Percentiles rank a stretch among this genome's conserved stretches.
Evolutionary conservation across 2,113 vertebrate species (phyloP).

Genomic region (Danionella cerebrum): DNA sequence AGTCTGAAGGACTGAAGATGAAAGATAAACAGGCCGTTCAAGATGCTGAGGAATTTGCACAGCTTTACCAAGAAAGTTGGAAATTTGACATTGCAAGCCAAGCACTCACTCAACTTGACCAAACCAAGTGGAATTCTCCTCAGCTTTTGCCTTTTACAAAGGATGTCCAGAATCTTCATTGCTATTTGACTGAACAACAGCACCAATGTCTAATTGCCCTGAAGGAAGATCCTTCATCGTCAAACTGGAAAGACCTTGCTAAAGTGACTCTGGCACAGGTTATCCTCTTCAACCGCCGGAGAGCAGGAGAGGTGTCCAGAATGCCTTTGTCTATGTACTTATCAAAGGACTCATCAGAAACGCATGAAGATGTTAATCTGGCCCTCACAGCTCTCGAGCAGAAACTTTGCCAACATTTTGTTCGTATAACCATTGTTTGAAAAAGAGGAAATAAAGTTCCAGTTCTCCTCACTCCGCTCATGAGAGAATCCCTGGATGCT

Average conservation of each 20-base stretch:
- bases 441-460: too few species aligned
- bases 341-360: not conserved
- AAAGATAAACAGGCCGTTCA: not conserved
- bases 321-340: constrained; percentile 8
- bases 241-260: not conserved
- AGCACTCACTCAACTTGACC: not conserved
- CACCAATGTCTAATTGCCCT: not conserved
- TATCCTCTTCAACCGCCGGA: constrained; percentile 6
- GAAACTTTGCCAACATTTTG: too few species aligned
- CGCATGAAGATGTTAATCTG: not conserved
- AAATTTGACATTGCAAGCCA: not conserved
- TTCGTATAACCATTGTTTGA: too few species aligned
- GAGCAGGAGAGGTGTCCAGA: constrained; percentile 18
- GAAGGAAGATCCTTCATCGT: not conserved
- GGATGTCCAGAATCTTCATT: constrained; percentile 22
- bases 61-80: constrained; percentile 1
- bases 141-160: constrained; percentile 9
- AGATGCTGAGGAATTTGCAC: not conserved
- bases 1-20: not conserved
- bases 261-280: constrained; percentile 19
- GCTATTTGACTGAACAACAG: constrained; percentile 11
- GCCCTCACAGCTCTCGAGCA: constrained; percentile 10
- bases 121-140: constrained; percentile 21
- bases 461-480: too few species aligned
- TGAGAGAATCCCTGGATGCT: too few species aligned